A percentile compares a stretch with the other conserved stretches of the same genome.
Conservation (phyloP, 2,113 vertebrate species). For the Boleophthalmus pectinirostris region DNA sequence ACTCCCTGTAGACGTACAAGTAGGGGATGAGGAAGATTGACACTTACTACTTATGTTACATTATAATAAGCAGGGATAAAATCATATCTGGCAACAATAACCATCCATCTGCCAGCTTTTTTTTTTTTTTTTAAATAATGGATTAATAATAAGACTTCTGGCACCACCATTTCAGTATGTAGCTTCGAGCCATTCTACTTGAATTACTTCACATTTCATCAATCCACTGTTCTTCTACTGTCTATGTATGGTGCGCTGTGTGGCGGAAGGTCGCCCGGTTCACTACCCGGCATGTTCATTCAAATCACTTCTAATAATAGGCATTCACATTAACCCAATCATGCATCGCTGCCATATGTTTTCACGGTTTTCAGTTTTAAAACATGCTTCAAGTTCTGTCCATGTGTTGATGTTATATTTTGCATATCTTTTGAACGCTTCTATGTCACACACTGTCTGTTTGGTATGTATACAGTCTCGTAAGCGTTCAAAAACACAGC, state of each 20-base stretch:
- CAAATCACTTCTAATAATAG: not conserved
- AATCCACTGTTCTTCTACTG: conserved; percentile 10
- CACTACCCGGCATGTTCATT: conserved; percentile 33
- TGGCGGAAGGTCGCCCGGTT: conserved; percentile 3
- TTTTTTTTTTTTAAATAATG: not conserved
- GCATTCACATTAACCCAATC: conserved; percentile 32
- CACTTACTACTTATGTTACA: too few species aligned
- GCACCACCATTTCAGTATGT: not conserved
- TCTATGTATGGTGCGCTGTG: not conserved
- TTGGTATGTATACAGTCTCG: conserved; percentile 21
- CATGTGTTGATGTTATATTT: conserved; percentile 25
- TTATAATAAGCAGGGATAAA: not conserved
- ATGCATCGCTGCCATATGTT: conserved; percentile 9
- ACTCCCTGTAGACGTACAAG: too few species aligned
- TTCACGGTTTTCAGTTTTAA: conserved; percentile 18
- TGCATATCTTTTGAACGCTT: conserved; percentile 18
- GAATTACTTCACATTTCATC: not conserved
- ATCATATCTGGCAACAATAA: not conserved
- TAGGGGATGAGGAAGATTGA: too few species aligned
- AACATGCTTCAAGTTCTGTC: conserved; percentile 5
- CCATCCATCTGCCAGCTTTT: not conserved
- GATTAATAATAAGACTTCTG: not conserved
- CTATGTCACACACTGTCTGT: conserved; percentile 55
- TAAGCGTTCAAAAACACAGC: conserved; percentile 4
- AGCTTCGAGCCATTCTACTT: not conserved